Evolutionary conservation across 2,113 vertebrate species (phyloP).

Genomic region (Corythornis vintsioides): DNA sequence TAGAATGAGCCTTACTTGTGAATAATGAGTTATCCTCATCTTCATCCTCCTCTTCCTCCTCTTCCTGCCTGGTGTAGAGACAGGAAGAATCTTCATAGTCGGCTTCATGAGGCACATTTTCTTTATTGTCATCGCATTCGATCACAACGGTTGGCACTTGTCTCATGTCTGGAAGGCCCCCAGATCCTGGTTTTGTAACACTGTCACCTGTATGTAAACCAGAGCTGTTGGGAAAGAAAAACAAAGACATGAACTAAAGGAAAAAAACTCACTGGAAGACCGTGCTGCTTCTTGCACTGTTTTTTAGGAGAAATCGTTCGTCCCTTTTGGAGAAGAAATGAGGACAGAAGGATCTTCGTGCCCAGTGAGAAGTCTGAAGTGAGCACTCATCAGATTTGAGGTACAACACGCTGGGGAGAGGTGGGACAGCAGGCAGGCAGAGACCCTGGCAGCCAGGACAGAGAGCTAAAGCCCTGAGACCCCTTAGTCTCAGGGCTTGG

Average conservation of each 20-base stretch:
- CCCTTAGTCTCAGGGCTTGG: neutral
- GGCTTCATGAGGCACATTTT: constrained; percentile 93
- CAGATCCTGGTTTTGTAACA: constrained; percentile 79
- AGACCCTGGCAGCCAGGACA: neutral
- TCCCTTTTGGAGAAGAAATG: neutral
- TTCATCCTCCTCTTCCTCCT: constrained; percentile 89
- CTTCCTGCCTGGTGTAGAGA: constrained; percentile 90
- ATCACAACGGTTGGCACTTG: constrained; percentile 94
- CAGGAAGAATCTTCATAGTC: constrained; percentile 94
- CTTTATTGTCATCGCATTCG: constrained; percentile 97
- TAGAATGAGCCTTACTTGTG: constrained; percentile 79
- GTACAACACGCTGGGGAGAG: neutral
- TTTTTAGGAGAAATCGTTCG: neutral
- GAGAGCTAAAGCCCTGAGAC: neutral
- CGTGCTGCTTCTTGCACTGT: neutral
- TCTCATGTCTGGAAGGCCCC: constrained; percentile 87
- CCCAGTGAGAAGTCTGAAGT: neutral
- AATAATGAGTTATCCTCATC: constrained; percentile 89
- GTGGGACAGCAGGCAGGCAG: neutral
- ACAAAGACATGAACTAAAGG: neutral
- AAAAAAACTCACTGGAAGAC: neutral
- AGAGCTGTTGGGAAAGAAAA: constrained; percentile 80
- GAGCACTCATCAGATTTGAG: neutral
- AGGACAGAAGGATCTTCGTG: neutral
- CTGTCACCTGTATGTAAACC: constrained; percentile 83